Evolutionary conservation across 2,797 vertebrate genomes (phyloP).

Genomic region (Odontamblyopus rebecca): DNA sequence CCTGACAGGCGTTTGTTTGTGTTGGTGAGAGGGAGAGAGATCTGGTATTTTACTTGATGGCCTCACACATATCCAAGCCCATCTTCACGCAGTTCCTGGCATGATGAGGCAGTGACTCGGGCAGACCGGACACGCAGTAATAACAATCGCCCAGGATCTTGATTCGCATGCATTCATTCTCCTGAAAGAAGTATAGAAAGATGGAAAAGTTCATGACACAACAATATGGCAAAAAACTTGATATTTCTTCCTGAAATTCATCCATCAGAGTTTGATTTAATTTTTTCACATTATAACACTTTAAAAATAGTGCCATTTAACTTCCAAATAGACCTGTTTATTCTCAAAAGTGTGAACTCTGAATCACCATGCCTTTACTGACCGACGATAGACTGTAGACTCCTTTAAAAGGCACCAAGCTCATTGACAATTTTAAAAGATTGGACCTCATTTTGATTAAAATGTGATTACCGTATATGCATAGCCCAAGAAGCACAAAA

Average conservation of each 20-base stretch:
- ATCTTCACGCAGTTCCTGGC: constrained; percentile 99
- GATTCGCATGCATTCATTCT: constrained; percentile 98
- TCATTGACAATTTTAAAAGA: background rate
- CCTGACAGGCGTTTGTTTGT: constrained; percentile 44
- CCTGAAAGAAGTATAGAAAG: constrained; percentile 71
- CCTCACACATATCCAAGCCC: constrained; percentile 99
- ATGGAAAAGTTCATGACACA: background rate
- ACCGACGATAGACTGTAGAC: background rate
- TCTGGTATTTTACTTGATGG: constrained; percentile 89
- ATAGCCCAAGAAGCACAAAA: too few species aligned
- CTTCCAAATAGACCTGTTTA: too few species aligned
- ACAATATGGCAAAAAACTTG: background rate
- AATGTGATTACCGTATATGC: background rate
- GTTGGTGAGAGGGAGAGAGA: constrained; percentile 34
- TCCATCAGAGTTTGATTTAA: too few species aligned
- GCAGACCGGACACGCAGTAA: constrained; percentile 96
- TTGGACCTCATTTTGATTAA: background rate
- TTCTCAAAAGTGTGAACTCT: background rate
- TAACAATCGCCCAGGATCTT: constrained; percentile 98
- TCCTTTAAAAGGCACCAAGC: background rate
- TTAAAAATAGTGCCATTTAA: background rate
- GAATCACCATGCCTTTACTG: background rate
- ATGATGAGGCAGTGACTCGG: constrained; percentile 93
- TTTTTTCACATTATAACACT: background rate
- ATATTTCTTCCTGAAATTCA: too few species aligned